Conservation (phyloP, 2,113 vertebrate species). For the Pimephales promelas region DNA sequence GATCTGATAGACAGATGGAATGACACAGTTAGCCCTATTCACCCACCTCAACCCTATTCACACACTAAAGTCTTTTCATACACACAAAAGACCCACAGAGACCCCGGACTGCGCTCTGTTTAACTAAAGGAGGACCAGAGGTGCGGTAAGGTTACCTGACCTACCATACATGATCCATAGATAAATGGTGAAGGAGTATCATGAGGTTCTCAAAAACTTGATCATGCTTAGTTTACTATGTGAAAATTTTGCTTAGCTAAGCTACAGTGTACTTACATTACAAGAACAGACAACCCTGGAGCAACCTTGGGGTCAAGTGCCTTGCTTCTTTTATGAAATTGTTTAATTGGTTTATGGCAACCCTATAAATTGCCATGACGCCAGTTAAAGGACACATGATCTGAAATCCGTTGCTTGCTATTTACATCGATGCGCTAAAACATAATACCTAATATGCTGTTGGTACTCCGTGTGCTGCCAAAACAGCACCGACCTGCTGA, state of each 20-base stretch:
- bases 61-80: conserved; percentile 27
- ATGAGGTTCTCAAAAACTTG: not conserved
- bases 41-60: conserved; percentile 56
- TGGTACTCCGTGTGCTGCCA: no score
- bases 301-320: conserved; percentile 4
- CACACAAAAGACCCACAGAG: conserved; percentile 43
- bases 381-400: not conserved
- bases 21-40: conserved; percentile 63
- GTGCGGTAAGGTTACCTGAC: conserved; percentile 71
- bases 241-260: not conserved
- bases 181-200: conserved; percentile 60
- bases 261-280: not conserved
- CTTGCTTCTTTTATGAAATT: not conserved
- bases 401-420: not conserved
- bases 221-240: not conserved
- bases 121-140: conserved; percentile 66
- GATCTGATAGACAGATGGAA: conserved; percentile 72
- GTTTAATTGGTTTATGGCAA: not conserved
- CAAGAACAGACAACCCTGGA: not conserved
- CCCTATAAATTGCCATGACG: not conserved
- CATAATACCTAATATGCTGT: no score
- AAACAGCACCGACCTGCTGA: no score
- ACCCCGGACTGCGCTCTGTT: conserved; percentile 65
- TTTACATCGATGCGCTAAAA: no score
- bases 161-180: conserved; percentile 64